Base-by-base conservation (phyloP, 2,888 invertebrate genomes). In the Mythimna lalbum region DNA sequence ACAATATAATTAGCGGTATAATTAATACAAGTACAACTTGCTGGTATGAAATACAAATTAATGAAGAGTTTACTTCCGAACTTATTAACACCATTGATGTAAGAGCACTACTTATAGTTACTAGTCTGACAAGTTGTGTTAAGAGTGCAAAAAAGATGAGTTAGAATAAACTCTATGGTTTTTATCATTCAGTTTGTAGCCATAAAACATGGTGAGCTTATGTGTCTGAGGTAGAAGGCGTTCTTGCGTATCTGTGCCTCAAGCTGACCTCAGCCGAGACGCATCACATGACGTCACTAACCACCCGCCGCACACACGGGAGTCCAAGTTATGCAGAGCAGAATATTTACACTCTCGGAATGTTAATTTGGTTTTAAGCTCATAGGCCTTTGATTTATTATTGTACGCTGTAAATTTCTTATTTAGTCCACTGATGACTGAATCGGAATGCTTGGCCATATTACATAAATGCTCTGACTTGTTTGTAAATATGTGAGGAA, bases 211-310 rank as follows among this genome's bases (percentile, higher is more conserved):
- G 21, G 27, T 43, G 21, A 49, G 47, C 31, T 23, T 52, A 33
- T 55, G 21, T 39, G 63, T 33, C 62, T 74, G 39, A 23, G 39
- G n/a, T 50, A 36, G 63, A 61, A 77, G 81, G 72, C 55, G 21
- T 63, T 59, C 63, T 59, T 62, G 60, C 53, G 55, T 74, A 78
- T 69, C 43, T 68, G 64, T 53, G 63, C 33, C 63, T 76, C 79
- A 80, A 63, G 70, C 68, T 80, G 88, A 88, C 91, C 90, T 91
- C 90, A 89, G 82, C 82, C 76, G 85, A 85, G 80, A 82, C 79
- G 82, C 83, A 80, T 75, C 73, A 52, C 70, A 71, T 92, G 90
- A 91, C 90, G 90, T 91, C 92, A 92, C 61, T 63, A 76, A 75
- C 80, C 83, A 78, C 82, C 83, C 62, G 80, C 77, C 78, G 60